Evolutionary conservation across 2,888 invertebrate genomes (phyloP), one percentile per base, ranked within the genome.

Genomic region (Eupsilia transversa): DNA sequence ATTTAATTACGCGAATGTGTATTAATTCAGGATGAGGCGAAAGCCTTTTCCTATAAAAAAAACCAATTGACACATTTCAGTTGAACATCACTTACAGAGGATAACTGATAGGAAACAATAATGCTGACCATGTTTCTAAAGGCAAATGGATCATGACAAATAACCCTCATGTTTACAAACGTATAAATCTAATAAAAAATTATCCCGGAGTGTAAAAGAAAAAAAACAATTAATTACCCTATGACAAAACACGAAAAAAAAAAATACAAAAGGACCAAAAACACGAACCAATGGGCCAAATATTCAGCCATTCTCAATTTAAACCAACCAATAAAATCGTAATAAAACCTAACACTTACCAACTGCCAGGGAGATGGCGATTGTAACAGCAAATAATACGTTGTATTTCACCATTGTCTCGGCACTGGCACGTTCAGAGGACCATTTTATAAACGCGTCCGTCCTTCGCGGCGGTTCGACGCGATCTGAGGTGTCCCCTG

Each of bases 361-460:
- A 75, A 94, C 88, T 38, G 91, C 93, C 82, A 95, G 84, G 12
- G 91, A 92, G 43, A 94, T 87, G 72, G 94, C 92, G 82, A 94
- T 83, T 71, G 93, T 84, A 71, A 92, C 89, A 78, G 91, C 92
- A 75, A 94, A 88, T 73, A 94, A 80, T 74, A 91, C 85, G 87
- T 93, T 90, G 82, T 91, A 92, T 89, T 92, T 94, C 76, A 90
- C 90, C 94, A 94, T 95, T 88, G 89, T 93, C 88, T 86, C 87
- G 85, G 86, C 89, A 85, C 83, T 77, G 79, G 79, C 74, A 82
- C 70, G 35, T 41, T 83, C 69, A 83, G 33, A 83, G 79, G 78
- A 83, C 73, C 82, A 86, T 77, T 71, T 79, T 82, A 79, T 82
- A 81, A 87, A 86, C 90, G 93, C 85, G 91, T 86, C 86, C 69